Evolutionary conservation across 2,888 invertebrate genomes (phyloP).

Genomic region (Nycteola revayana): DNA sequence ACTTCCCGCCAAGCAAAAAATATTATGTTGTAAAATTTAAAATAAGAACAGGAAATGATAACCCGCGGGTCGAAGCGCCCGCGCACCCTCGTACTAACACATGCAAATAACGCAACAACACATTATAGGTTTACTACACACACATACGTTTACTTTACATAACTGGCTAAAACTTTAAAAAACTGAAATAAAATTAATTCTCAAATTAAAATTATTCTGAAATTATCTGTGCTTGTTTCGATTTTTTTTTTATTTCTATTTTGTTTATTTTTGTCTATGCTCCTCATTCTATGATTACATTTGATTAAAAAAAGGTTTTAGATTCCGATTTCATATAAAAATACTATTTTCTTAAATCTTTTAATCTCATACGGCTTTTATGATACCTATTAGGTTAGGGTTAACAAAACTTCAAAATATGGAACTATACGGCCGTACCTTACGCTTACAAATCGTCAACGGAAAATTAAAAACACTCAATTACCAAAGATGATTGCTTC

Average conservation of each 20-base stretch:
- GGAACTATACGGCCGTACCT: no score
- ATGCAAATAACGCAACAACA: conserved; percentile 40
- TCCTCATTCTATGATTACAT: no score
- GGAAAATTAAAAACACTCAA: conserved; percentile 17
- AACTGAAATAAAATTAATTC: not conserved
- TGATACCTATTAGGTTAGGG: no score
- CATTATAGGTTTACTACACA: conserved; percentile 37
- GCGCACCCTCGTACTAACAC: conserved; percentile 48
- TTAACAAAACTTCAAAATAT: no score
- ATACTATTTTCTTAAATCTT: no score
- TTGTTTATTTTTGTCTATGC: no score
- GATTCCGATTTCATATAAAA: no score
- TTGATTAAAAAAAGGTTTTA: no score
- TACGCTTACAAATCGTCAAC: conserved; percentile 3
- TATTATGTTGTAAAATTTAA: conserved; percentile 75
- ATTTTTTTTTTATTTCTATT: no score
- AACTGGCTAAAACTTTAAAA: not conserved
- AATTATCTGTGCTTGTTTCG: no score
- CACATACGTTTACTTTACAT: conserved; percentile 15
- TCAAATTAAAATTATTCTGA: no score
- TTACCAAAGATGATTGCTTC: conserved; percentile 18
- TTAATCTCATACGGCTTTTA: no score
- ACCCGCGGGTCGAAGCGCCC: conserved; percentile 71
- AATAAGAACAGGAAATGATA: conserved; percentile 81
- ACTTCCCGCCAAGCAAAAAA: conserved; percentile 62